These are phyloP conservation scores for Vanacampus margaritifer DNA, from an alignment of 2,113 vertebrate species.

Conservation along the genomic window DNA sequence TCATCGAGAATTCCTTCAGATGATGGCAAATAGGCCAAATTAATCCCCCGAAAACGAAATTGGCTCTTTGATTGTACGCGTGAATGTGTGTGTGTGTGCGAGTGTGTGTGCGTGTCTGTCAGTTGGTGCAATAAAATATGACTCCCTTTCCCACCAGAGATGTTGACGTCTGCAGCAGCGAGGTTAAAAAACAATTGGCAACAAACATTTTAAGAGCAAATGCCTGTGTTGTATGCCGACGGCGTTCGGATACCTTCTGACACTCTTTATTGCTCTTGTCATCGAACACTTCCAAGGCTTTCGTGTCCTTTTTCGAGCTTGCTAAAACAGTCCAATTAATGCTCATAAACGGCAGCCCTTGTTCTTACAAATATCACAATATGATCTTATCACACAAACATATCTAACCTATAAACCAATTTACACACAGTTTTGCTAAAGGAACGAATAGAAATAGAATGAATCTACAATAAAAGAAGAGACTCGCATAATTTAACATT, in stretches of 20 bases:
- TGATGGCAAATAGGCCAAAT: conserved; percentile 47
- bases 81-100: conserved; percentile 6
- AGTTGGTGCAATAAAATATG: neutral
- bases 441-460: too few species aligned
- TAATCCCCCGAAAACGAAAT: conserved; percentile 47
- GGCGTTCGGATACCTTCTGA: neutral
- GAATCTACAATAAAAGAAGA: too few species aligned
- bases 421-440: too few species aligned
- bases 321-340: conserved; percentile 9
- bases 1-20: conserved; percentile 52
- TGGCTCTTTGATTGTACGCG: conserved; percentile 19
- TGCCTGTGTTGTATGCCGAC: neutral
- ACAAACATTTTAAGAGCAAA: conserved; percentile 15
- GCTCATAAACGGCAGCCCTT: conserved; percentile 12
- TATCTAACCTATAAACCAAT: too few species aligned
- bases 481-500: too few species aligned
- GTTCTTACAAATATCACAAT: too few species aligned
- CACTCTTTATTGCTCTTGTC: neutral
- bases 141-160: neutral
- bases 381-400: too few species aligned
- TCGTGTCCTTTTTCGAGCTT: neutral
- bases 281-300: neutral
- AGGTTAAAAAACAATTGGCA: conserved; percentile 23
- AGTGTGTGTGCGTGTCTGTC: conserved; percentile 2
- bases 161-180: conserved; percentile 11